phyloP scores from a whole-genome alignment of 1,140 invertebrate genomes.

The Bursaphelenchus mucronatus region DNA sequence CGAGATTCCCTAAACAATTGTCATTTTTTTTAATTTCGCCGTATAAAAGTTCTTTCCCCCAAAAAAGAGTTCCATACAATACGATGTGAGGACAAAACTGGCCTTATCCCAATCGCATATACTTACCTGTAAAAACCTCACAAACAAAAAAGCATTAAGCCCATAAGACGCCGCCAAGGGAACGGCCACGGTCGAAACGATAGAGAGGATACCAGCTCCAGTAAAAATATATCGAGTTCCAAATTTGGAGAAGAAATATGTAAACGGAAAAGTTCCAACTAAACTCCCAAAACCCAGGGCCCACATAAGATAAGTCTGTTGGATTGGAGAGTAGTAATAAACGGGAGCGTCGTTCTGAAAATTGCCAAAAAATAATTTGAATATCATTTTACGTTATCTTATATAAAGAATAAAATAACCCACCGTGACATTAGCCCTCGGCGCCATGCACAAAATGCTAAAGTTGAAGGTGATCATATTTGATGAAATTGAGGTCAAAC shows the following conservation, averaged over 20 bases:
- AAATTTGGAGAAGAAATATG: background rate
- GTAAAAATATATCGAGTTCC: constrained; percentile 2
- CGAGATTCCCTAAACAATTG: constrained; percentile 12
- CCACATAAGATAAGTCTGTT: constrained; percentile 29
- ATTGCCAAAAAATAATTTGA: background rate
- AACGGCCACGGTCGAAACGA: background rate
- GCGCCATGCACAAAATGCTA: constrained; percentile 20
- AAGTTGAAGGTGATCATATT: constrained; percentile 49
- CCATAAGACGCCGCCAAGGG: constrained; percentile 8
- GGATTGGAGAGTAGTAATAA: constrained; percentile 2
- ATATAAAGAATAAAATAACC: background rate
- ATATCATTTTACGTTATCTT: background rate
- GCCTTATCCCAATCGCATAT: too few relatives aligned
- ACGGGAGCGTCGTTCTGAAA: background rate
- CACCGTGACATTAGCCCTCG: constrained; percentile 19
- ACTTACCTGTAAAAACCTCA: constrained; percentile 28
- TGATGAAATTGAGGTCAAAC: constrained; percentile 45
- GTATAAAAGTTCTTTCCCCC: background rate
- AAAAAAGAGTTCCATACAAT: too few relatives aligned
- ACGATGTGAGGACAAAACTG: too few relatives aligned
- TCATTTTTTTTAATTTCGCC: background rate
- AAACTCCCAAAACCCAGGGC: constrained; percentile 34
- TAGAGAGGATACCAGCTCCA: constrained; percentile 15
- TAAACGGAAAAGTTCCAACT: constrained; percentile 36
- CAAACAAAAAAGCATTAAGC: constrained; percentile 2